Percentiles rank a stretch among this genome's conserved stretches.
Conservation (phyloP, 2,888 invertebrate species). For the Geotrupes spiniger region DNA sequence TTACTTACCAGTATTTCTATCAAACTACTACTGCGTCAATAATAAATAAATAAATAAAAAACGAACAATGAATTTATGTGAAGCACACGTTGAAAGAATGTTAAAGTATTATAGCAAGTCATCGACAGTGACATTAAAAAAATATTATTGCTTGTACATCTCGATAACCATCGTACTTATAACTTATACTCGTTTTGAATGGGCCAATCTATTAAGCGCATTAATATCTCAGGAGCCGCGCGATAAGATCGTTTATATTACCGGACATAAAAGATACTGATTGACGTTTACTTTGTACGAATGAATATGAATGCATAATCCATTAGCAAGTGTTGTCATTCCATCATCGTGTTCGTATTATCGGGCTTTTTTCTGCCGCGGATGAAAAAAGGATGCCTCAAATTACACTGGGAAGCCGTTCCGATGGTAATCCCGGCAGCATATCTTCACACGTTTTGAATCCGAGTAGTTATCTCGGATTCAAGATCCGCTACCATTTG, state of each 20-base stretch:
- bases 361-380: not conserved
- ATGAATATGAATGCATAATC: conserved; percentile 13
- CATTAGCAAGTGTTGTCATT: conserved; percentile 18
- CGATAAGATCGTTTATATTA: conserved; percentile 18
- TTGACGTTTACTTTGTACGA: conserved; percentile 8
- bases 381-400: not conserved
- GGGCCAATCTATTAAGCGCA: conserved; percentile 9
- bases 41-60: too few species aligned
- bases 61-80: too few species aligned
- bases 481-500: conserved; percentile 17
- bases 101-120: too few species aligned
- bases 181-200: not conserved
- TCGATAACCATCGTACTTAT: too few species aligned
- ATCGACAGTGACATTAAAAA: too few species aligned
- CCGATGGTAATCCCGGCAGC: conserved; percentile 12
- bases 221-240: conserved; percentile 11
- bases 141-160: too few species aligned
- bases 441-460: conserved; percentile 12
- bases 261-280: conserved; percentile 15
- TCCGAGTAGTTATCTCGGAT: conserved; percentile 17
- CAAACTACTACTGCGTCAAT: too few species aligned
- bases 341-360: conserved; percentile 18
- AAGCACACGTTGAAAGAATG: too few species aligned
- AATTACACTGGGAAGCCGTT: conserved; percentile 4
- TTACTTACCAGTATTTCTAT: too few species aligned